Base-by-base conservation (phyloP, 1,140 invertebrate species). In the Ceratosolen fusciceps region DNA sequence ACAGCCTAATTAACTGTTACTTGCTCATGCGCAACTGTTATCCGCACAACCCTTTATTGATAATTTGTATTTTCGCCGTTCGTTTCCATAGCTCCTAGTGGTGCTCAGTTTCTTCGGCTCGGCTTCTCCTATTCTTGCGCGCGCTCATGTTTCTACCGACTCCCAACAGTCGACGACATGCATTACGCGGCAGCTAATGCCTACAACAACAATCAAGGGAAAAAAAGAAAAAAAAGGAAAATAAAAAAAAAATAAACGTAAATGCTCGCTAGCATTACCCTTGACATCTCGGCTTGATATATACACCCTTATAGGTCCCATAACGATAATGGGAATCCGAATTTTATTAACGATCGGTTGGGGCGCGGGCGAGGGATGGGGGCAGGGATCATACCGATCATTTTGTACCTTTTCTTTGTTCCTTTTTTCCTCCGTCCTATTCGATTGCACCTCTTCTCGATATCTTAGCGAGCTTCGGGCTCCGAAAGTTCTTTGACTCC, bases 321-420 rank as follows among this genome's bases (percentile, higher is more conserved):
- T 34, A 77, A 54, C 74, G 74, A 80, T 80, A 80, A 80, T 80
- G 54, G 79, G 31, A 80, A 75, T 80, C 74, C 67, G 79, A 73
- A 80, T 80, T 80, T 80, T 54, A 80, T 80, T 80, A 76, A 29
- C 58, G 67, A 68, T 62, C 31, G 10, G 29, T n/a, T n/a, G n/a
- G n/a, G n/a, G n/a, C 29, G 65, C 43, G 8, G 12, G 34, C 3
- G 56, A 49, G 58, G n/a, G 2, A 65, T 52, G 75, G 43, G 10
- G 26, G 52, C 21, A 34, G 70, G 31, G 70, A 24, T n/a, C 37
- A 70, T 47, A 78, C 56, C 68, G 58, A 76, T 77, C 52, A 34
- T 77, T 70, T 80, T 74, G 74, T 76, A 60, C 73, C 73, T 47
- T 76, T n/a, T 72, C 74, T 47, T 67, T 47, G 21, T 56, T 52